Evolutionary conservation across 2,888 invertebrate species (phyloP), one percentile per base, ranked within the genome.

Genomic region (Caradrina kadenii): DNA sequence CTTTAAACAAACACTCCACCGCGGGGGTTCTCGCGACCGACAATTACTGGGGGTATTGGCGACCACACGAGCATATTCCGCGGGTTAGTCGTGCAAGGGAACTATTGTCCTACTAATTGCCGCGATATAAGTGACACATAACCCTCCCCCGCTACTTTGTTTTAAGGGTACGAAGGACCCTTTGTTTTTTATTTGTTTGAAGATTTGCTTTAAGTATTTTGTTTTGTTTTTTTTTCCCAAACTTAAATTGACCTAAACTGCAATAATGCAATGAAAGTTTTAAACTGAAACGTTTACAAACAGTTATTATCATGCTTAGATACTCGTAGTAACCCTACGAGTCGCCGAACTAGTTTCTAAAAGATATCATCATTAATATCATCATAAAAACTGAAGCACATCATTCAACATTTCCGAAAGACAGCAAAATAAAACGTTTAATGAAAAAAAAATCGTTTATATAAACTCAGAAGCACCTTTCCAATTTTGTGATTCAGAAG

Each of bases 11-110:
- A 80, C 76, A 76, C 75, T 76, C 55, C 56, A n/a, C 73, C 10
- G 56, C 59, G 69, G 75, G 82, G 80, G 73, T 48, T 52, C 19
- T 52, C 62, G 60, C 74, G 76, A 63, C 76, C 77, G 69, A 7
- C 73, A 84, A 81, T 84, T 79, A 81, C 69, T 55, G 65, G 72
- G 70, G 70, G 79, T 73, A 82, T 81, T 76, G 79, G 73, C 76
- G 84, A 78, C 85, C 87, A 68, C 89, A 84, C 89, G 86, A 88
- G 80, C 89, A 89, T 90, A 89, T 89, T 89, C 79, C 80, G 74
- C 87, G 88, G 85, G 88, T 89, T 89, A 88, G 70, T 80, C 81
- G 80, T 65, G 81, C 77, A 70, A 63, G 64, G 69, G 45, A 72
- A 56, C 76, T 69, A 82, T 87, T 89, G 87, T 87, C 63, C 65